A percentile compares a stretch with the other conserved stretches of the same genome.
These are phyloP conservation scores for Agrilus cyanescens DNA, from an alignment of 2,888 invertebrate species.

Conservation along the genomic window DNA sequence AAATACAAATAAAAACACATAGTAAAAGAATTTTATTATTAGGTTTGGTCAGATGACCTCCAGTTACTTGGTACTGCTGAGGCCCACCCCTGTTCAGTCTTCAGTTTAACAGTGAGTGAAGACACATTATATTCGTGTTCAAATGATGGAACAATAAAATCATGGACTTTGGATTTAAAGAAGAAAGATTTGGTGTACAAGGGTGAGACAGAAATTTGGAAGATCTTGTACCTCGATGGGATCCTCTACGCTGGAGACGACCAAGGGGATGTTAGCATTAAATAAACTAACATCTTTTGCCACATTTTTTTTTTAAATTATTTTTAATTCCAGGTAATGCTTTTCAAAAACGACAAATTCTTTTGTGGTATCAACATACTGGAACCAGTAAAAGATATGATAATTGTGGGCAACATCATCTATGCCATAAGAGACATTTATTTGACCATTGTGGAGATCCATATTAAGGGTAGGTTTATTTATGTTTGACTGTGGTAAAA, in stretches of 20 bases:
- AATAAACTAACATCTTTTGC: background rate
- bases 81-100: constrained; percentile 50
- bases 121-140: constrained; percentile 48
- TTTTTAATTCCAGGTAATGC: constrained; percentile 36
- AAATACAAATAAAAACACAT: background rate
- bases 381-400: constrained; percentile 53
- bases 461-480: constrained; percentile 33
- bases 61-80: constrained; percentile 33
- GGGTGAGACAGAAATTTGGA: constrained; percentile 37
- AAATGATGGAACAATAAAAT: constrained; percentile 49
- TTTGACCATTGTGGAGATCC: constrained; percentile 46
- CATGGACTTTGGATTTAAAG: constrained; percentile 42
- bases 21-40: constrained; percentile 11
- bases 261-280: constrained; percentile 44
- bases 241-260: constrained; percentile 49
- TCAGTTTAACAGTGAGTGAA: constrained; percentile 44
- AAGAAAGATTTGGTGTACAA: constrained; percentile 25
- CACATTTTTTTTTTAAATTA: background rate
- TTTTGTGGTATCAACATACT: constrained; percentile 42
- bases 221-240: constrained; percentile 30
- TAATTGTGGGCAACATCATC: constrained; percentile 40
- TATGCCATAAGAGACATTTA: constrained; percentile 52
- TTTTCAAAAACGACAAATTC: constrained; percentile 41
- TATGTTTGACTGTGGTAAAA: constrained; percentile 5
- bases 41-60: constrained; percentile 39